A percentile compares a stretch with the other conserved stretches of the same genome.
These are phyloP conservation scores for Cossypha dichroa DNA, from an alignment of 2,797 vertebrate genomes.

Conservation along the genomic window DNA sequence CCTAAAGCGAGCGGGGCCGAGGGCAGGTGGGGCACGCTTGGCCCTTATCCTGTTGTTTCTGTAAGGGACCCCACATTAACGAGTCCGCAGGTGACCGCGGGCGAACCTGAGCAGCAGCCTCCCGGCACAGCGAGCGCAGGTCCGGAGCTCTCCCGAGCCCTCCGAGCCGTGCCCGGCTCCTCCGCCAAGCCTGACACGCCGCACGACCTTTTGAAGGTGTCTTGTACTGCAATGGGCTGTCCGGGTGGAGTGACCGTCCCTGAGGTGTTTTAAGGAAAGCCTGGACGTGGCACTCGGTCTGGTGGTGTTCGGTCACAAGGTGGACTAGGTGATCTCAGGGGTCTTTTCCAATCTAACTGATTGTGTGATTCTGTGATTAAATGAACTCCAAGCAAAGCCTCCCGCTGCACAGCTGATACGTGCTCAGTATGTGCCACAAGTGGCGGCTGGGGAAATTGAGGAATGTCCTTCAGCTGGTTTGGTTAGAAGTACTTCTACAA, in stretches of 20 bases:
- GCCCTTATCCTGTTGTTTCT: background rate
- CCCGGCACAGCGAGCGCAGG: rapidly evolving
- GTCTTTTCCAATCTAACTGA: background rate
- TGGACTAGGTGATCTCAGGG: too few relatives aligned
- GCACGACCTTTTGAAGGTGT: rapidly evolving
- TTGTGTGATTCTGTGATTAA: background rate
- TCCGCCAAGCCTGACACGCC: rapidly evolving
- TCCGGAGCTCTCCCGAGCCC: background rate
- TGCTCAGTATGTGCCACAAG: background rate
- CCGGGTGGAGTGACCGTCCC: background rate
- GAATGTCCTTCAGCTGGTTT: background rate
- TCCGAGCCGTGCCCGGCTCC: rapidly evolving
- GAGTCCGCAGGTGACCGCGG: background rate
- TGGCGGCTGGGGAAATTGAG: background rate
- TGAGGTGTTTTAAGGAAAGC: background rate
- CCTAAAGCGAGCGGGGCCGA: background rate
- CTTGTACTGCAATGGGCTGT: rapidly evolving
- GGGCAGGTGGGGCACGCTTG: rapidly evolving
- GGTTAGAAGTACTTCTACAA: background rate
- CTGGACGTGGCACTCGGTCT: background rate
- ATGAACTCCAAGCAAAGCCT: background rate
- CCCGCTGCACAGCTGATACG: rapidly evolving
- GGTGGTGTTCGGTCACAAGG: background rate
- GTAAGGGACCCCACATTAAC: rapidly evolving
- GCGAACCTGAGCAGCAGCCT: background rate